Evolutionary conservation across 2,888 invertebrate species (phyloP), one percentile per base, ranked within the genome.

Genomic region (Anorthoa munda): DNA sequence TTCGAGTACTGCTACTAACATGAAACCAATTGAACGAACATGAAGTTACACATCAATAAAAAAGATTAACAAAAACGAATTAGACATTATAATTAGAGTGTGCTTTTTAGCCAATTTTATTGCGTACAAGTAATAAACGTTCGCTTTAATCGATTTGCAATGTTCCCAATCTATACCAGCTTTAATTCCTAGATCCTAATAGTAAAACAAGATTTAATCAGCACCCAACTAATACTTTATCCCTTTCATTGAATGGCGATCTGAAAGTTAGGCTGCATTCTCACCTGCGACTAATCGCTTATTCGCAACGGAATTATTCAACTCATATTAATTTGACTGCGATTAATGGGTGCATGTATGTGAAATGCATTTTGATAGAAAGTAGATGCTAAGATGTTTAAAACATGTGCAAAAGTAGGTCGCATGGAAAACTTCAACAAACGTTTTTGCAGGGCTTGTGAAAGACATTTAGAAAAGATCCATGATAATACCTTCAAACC

Each of bases 181-280:
- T 46, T 78, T 82, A 73, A 68, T 82, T 82, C 72, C 55, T 66
- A 78, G 70, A 79, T 66, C 48, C 72, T 64, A 75, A 75, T 75
- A 77, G 63, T 77, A 61, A 82, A 83, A 79, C 78, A 75, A 77
- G 84, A 81, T 80, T 76, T 76, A 79, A 85, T 84, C 84, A 72
- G 76, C 68, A 64, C 46, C 46, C 59, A 51, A 60, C 81, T 85
- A 85, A 84, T 80, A 79, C 76, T 78, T 81, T 85, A 85, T 84
- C 66, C 77, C 45, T 77, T 84, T 82, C 82, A 86, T 84, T 82
- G 75, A 77, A 84, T 45, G 63, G 72, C 70, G 73, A 78, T 79
- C 77, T 75, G 17, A 79, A 66, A 68, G 72, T 79, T 53, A 79
- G 82, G 77, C 67, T 9, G 45, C 58, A 39, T 70, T 0, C 65